A percentile compares a stretch with the other conserved stretches of the same genome.
phyloP scores from a whole-genome alignment of 2,888 invertebrate genomes.

The Oxystoma pomonae region DNA sequence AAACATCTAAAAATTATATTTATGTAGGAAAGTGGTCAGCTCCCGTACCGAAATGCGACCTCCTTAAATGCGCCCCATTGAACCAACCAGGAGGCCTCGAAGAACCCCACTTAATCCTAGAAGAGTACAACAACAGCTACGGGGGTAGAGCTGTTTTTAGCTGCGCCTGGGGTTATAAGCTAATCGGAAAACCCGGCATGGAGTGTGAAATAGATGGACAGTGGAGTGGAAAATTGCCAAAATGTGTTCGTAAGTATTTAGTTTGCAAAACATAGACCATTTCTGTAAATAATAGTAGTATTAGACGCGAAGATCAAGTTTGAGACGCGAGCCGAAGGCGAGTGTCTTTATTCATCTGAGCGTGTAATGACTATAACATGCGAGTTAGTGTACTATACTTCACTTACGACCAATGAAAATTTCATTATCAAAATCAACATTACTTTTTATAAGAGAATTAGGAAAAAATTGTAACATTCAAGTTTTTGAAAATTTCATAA shows the following conservation, averaged over 20 bases:
- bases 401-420: too few species aligned
- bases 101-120: slow-evolving; percentile 68
- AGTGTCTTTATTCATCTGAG: too few species aligned
- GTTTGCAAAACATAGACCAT: too few species aligned
- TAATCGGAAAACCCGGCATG: slow-evolving; percentile 71
- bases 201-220: slow-evolving; percentile 75
- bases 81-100: slow-evolving; percentile 59
- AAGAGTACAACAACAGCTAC: slow-evolving; percentile 76
- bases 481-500: too few species aligned
- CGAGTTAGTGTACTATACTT: too few species aligned
- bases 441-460: too few species aligned
- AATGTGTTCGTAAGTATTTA: slow-evolving; percentile 63
- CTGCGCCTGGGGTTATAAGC: slow-evolving; percentile 79
- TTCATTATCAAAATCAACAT: too few species aligned
- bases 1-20: too few species aligned
- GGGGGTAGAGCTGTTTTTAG: slow-evolving; percentile 78
- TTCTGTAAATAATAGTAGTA: neutral
- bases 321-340: too few species aligned
- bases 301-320: neutral
- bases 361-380: too few species aligned
- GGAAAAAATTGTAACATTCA: too few species aligned
- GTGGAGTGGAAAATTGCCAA: slow-evolving; percentile 75
- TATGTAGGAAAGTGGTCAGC: slow-evolving; percentile 80
- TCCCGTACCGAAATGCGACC: slow-evolving; percentile 67
- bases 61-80: slow-evolving; percentile 73